Evolutionary conservation across 2,797 vertebrate species (phyloP).

Genomic region (Sebastes oblongus): DNA sequence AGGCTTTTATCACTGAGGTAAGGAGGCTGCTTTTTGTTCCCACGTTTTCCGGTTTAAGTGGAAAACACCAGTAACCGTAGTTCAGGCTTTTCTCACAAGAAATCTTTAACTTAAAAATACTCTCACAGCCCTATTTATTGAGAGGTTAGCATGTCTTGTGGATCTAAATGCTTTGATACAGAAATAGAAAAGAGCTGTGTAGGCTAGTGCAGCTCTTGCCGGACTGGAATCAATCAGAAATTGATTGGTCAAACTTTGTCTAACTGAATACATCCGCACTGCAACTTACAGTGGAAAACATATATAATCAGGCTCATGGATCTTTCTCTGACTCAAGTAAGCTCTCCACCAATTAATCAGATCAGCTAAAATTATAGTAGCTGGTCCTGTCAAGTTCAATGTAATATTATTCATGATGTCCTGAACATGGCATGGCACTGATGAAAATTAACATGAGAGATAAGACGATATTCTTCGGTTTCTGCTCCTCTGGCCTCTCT

Average conservation of each 20-base stretch:
- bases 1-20: constrained; percentile 97
- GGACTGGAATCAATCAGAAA: not conserved
- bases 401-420: constrained; percentile 27
- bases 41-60: not conserved
- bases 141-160: not conserved
- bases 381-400: constrained; percentile 11
- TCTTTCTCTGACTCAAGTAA: constrained; percentile 10
- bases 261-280: not conserved
- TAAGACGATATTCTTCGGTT: not conserved
- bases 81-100: not conserved
- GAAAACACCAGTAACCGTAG: not conserved
- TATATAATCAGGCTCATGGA: not conserved
- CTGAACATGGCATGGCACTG: constrained; percentile 17
- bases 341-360: constrained; percentile 34
- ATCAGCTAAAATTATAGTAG: constrained; percentile 30
- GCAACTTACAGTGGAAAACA: not conserved
- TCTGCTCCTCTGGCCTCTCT: not conserved
- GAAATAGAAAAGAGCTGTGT: not conserved
- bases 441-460: constrained; percentile 15
- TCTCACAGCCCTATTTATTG: not conserved
- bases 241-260: not conserved
- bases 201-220: not conserved
- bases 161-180: constrained; percentile 1
- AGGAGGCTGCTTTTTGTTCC: not conserved
- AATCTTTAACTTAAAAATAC: not conserved